Evolutionary conservation across 2,797 vertebrate species (phyloP).

Genomic region (Synaphobranchus kaupii): DNA sequence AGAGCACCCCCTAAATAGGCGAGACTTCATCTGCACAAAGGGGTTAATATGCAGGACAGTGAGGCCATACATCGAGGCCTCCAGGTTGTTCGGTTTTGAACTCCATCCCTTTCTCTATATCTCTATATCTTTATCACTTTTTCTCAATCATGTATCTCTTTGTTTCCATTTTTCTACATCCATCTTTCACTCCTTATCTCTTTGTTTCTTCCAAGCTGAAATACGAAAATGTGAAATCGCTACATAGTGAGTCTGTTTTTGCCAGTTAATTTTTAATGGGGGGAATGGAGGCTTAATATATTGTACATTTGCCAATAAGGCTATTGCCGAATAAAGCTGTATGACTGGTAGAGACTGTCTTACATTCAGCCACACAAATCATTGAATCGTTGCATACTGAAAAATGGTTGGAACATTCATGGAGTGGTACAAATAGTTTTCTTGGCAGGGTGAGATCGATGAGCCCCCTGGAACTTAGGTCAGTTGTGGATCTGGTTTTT

Average conservation of each 20-base stretch:
- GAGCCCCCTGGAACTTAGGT: neutral
- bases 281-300: neutral
- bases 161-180: neutral
- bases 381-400: neutral
- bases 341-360: neutral
- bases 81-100: no score
- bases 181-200: neutral
- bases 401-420: neutral
- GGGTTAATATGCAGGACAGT: no score
- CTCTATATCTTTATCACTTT: neutral
- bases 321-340: neutral
- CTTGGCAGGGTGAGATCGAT: neutral
- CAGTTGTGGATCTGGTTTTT: neutral
- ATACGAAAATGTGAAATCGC: neutral
- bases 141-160: neutral
- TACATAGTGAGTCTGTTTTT: slow-evolving; percentile 13
- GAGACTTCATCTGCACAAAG: no score
- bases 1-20: no score
- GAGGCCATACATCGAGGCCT: no score
- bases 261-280: neutral
- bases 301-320: slow-evolving; percentile 17
- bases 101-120: no score
- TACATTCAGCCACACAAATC: neutral
- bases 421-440: neutral
- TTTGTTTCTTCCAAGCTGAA: neutral